Evolutionary conservation across 2,797 vertebrate genomes (phyloP).

Genomic region (Kryptopterus vitreolus): DNA sequence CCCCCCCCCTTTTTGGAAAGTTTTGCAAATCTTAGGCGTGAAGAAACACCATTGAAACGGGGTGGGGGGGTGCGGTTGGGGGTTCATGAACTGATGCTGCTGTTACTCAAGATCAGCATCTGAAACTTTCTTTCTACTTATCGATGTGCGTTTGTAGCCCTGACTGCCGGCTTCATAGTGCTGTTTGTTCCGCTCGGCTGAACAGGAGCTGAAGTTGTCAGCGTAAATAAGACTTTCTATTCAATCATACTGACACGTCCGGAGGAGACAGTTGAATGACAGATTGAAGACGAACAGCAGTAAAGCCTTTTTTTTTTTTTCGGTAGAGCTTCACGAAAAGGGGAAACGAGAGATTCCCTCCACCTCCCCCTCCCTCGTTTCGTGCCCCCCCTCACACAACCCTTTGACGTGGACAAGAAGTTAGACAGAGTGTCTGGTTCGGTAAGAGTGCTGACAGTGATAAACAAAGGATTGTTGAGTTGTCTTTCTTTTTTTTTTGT

Average conservation of each 20-base stretch:
- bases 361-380: constrained; percentile 45
- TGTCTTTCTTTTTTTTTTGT: constrained; percentile 65
- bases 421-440: constrained; percentile 76
- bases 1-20: no score
- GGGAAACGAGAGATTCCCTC: constrained; percentile 66
- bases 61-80: no score
- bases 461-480: constrained; percentile 79
- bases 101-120: constrained; percentile 25
- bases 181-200: constrained; percentile 70
- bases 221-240: constrained; percentile 72
- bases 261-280: constrained; percentile 74
- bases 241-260: constrained; percentile 79
- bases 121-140: constrained; percentile 41
- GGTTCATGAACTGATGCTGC: not conserved
- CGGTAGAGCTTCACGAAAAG: constrained; percentile 59
- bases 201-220: constrained; percentile 73
- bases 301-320: constrained; percentile 55
- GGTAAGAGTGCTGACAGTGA: constrained; percentile 79
- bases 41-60: no score
- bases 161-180: constrained; percentile 56
- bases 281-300: constrained; percentile 74
- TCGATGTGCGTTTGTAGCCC: constrained; percentile 55
- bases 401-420: constrained; percentile 63
- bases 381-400: constrained; percentile 40
- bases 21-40: no score